phyloP scores from a whole-genome alignment of 2,113 vertebrate species.

The Varanus komodoensis region DNA sequence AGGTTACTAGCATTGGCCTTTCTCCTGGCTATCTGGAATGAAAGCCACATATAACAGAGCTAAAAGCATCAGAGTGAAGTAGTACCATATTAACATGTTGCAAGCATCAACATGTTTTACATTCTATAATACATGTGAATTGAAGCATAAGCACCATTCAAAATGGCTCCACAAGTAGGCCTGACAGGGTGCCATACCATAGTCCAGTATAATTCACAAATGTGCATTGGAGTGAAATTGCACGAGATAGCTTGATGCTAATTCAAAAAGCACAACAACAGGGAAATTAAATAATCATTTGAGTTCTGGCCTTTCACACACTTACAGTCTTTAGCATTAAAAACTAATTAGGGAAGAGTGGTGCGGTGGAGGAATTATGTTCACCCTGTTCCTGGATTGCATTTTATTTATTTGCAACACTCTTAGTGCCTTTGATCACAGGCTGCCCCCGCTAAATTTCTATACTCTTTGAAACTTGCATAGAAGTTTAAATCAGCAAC shows the following conservation, averaged over 20 bases:
- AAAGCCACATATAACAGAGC: background rate
- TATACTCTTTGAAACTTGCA: background rate
- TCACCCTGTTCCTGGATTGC: constrained; percentile 29
- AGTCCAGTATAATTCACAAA: constrained; percentile 51
- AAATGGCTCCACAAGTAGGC: background rate
- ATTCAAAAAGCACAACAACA: constrained; percentile 41
- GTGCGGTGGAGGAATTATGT: background rate
- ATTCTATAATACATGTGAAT: background rate
- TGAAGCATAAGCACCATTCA: constrained; percentile 5
- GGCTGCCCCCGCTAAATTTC: background rate
- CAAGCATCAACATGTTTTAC: background rate
- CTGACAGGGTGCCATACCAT: constrained; percentile 10
- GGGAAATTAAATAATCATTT: constrained; percentile 48
- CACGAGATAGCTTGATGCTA: constrained; percentile 21
- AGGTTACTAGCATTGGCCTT: background rate
- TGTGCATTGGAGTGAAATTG: constrained; percentile 48
- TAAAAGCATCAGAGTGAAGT: background rate
- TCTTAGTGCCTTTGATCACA: fast-evolving
- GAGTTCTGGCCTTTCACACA: constrained; percentile 14
- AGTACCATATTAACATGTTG: constrained; percentile 2
- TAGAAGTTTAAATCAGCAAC: background rate
- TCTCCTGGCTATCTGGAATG: background rate
- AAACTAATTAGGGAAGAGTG: constrained; percentile 6
- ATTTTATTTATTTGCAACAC: background rate
- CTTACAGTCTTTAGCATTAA: constrained; percentile 29